These are phyloP conservation scores for Nyctereutes procyonoides DNA, from an alignment of 2,113 vertebrate genomes.

Conservation along the genomic window DNA sequence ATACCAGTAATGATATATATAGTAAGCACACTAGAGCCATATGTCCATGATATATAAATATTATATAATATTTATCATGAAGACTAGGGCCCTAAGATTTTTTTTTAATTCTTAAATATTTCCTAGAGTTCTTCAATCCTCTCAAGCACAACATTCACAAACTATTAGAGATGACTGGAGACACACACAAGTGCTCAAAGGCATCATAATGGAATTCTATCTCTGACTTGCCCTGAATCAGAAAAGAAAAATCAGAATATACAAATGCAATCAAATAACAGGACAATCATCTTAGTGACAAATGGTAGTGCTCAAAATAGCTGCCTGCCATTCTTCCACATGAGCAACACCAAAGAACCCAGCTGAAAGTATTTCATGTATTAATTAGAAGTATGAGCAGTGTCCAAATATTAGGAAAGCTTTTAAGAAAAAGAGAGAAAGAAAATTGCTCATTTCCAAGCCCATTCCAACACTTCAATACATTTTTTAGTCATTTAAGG, in stretches of 20 bases:
- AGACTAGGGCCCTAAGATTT: background rate
- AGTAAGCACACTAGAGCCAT: background rate
- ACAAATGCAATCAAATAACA: background rate
- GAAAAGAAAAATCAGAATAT: conserved; percentile 9
- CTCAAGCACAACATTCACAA: background rate
- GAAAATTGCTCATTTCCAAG: background rate
- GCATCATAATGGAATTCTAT: background rate
- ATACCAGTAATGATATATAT: background rate
- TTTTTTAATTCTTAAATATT: background rate
- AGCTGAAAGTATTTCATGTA: background rate
- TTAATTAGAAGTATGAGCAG: background rate
- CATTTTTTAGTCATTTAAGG: conserved; percentile 22
- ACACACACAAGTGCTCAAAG: background rate
- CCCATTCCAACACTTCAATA: background rate
- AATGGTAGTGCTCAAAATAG: background rate
- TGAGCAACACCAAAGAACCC: background rate
- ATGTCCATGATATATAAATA: background rate
- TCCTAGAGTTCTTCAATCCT: background rate
- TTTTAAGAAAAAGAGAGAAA: background rate
- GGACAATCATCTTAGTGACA: background rate
- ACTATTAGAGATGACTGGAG: background rate
- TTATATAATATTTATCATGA: background rate
- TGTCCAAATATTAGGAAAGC: background rate
- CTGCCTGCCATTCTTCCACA: background rate
- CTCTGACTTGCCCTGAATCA: background rate